Conservation (phyloP, 2,113 vertebrate species). For the Dasyornis broadbenti region DNA sequence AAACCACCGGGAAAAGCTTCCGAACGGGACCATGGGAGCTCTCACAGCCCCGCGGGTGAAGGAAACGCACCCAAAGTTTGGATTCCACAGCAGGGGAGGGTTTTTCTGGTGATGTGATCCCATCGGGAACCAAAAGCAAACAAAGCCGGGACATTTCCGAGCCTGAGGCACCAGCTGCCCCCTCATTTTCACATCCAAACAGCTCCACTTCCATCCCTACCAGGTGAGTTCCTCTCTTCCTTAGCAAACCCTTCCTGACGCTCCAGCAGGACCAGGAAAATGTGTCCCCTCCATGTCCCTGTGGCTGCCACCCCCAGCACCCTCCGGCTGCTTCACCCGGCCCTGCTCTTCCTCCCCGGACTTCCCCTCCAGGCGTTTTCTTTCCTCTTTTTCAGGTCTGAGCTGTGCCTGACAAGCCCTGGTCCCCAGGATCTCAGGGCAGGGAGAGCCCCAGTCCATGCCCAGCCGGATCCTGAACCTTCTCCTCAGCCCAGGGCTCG, state of each 20-base stretch:
- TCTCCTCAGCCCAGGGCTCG: not conserved
- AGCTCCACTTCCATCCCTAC: not conserved
- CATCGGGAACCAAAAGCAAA: not conserved
- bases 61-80: rapidly evolving
- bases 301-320: not conserved
- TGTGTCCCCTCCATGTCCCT: not conserved
- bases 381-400: not conserved
- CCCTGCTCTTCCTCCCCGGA: not conserved
- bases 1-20: not conserved
- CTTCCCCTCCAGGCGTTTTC: not conserved
- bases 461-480: not conserved
- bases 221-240: not conserved
- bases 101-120: not conserved
- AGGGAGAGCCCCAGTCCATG: not conserved
- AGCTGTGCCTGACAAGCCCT: not conserved
- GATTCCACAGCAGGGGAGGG: not conserved
- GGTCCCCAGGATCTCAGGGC: not conserved
- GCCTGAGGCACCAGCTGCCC: not conserved
- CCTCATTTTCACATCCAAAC: rapidly evolving
- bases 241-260: not conserved
- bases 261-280: not conserved
- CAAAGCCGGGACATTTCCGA: not conserved
- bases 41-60: not conserved
- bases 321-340: not conserved
- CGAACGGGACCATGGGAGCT: rapidly evolving